Evolutionary conservation across 2,888 invertebrate genomes (phyloP), one percentile per base, ranked within the genome.

Genomic region (Thecophora atra): DNA sequence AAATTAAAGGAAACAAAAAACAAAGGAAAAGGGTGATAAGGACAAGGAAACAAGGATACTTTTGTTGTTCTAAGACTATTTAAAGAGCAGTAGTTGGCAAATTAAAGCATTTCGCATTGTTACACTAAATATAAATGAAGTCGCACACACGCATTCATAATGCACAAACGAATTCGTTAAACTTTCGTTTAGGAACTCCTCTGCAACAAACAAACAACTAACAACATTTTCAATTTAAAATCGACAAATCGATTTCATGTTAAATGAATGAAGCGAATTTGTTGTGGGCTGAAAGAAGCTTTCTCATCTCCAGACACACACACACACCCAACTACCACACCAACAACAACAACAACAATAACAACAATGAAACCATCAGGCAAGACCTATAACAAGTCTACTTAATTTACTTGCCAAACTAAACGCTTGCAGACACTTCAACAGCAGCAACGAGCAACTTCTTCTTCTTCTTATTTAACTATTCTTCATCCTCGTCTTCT

Each of bases 231-330:
- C 28, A 69, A 56, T 69, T 58, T 21, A 54, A 66, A 73, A 76
- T 74, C 37, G 72, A 71, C 60, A 76, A 74, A 73, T 73, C 73
- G 71, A 76, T 76, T 76, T 72, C 28, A 37, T n/a, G 51, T 51
- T n/a, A 13, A n/a, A 5, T 37, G 37, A 37, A 58, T 21, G 37
- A 42, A 42, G 19, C 42, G 28, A 37, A 37, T 63, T 63, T 21
- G 42, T 26, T 37, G 65, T n/a, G 24, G 8, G 17, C 19, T 13
- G 51, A 17, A 19, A 19, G 42, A 42, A 24, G 42, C 63, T 15
- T 2, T 58, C 58, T 56, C 21, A 19, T 17, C 37, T 42, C 56
- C 24, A 24, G 21, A 30, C 19, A 24, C 28, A 52, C 28, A 44
- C 15, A 51, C 6, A 1, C 4, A 51, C 17, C 51, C 51, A 65